Percentiles rank a stretch among this genome's conserved stretches.
Evolutionary conservation across 53 echinoderm and acorn worm species (phyloP).

Genomic region (Echinarachnius parma): DNA sequence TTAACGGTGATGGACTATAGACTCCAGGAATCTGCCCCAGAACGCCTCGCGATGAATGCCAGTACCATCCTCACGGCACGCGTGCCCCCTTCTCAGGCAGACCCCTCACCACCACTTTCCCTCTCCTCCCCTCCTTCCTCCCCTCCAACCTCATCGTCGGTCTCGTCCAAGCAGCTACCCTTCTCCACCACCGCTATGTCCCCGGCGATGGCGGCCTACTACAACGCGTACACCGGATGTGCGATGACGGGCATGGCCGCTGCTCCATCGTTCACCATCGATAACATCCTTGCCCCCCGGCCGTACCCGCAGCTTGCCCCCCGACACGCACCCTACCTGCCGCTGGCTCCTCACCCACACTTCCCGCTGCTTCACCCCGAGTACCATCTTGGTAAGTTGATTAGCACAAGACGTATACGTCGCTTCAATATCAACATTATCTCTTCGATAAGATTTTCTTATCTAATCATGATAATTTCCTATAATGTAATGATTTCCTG

Average conservation of each 20-base stretch:
- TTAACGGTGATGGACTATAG: constrained; percentile 21
- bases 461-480: no score
- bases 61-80: neutral
- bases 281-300: constrained; percentile 77
- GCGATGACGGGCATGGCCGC: constrained; percentile 41
- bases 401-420: no score
- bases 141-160: neutral
- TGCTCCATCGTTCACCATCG: constrained; percentile 80
- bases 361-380: constrained; percentile 63
- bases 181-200: constrained; percentile 9
- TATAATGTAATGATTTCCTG: no score
- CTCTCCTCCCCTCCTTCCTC: neutral
- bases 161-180: neutral
- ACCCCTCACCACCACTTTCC: neutral
- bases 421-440: no score
- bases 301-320: constrained; percentile 50
- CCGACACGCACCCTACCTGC: constrained; percentile 67
- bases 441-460: no score
- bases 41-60: constrained; percentile 16
- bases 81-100: neutral
- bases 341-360: constrained; percentile 59
- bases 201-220: constrained; percentile 54
- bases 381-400: constrained; percentile 61
- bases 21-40: neutral
- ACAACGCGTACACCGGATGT: constrained; percentile 39